Base-by-base conservation (phyloP, 2,888 invertebrate genomes). In the Microplitis manilae region DNA sequence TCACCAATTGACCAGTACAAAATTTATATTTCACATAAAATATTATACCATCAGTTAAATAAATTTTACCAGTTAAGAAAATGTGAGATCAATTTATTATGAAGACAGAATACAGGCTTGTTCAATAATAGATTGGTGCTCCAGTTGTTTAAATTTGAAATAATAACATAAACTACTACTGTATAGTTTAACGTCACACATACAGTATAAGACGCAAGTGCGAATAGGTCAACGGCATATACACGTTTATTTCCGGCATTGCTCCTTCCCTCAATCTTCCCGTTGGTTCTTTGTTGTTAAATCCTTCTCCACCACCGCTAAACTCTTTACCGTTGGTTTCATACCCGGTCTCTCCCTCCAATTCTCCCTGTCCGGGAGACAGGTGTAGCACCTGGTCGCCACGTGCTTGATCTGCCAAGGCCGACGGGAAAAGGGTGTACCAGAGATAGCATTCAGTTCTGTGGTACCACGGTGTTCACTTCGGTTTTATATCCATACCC, bases 211-310 rank as follows among this genome's bases (percentile, higher is more conserved):
- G 41, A 41, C 68, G 39, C 17, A 70, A 78, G 74, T 77, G 61
- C 72, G 65, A 76, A 75, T 73, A 73, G 89, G 89, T 89, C 88
- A 88, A 89, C 89, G 89, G 85, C 88, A 86, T 82, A 80, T 79
- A 79, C 78, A 79, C 82, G 87, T 87, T 88, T 89, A 89, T 89
- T 88, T 89, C 89, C 89, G 88, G 87, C 88, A 86, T 88, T 85
- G 85, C 82, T 80, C 79, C 76, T 78, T 72, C 59, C 62, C 65
- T 69, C 72, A 68, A 9, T 65, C 71, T 65, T 78, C 68, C 71
- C 71, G 61, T 75, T 74, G 39, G n/a, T 20, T 72, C 72, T 75
- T 76, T 68, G 65, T 64, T 61, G 39, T 73, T 73, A 72, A 74
- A 64, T 76, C 65, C 20, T 20, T 73, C 61, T 69, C 67, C 64